Evolutionary conservation across 2,888 invertebrate genomes (phyloP).

Genomic region (Schizaphis graminum): DNA sequence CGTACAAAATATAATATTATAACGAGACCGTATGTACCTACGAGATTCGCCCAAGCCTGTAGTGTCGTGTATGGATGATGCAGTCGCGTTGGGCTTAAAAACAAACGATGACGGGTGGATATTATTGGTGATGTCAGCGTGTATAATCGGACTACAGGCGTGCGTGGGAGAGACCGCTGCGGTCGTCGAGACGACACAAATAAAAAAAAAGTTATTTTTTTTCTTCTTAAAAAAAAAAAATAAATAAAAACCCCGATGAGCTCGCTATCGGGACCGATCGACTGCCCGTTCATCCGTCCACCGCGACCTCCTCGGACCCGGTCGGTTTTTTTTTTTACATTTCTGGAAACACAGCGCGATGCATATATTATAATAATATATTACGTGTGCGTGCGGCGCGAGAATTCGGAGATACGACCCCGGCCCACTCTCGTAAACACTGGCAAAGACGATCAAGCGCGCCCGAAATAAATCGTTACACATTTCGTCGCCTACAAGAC

Average conservation of each 20-base stretch:
- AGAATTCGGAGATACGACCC: neutral
- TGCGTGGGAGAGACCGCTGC: conserved; percentile 60
- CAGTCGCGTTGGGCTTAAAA: neutral
- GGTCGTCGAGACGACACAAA: neutral
- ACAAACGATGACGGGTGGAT: conserved; percentile 54
- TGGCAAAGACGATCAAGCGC: neutral
- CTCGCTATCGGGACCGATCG: conserved; percentile 40
- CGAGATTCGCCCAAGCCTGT: conserved; percentile 52
- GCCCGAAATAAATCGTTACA: conserved; percentile 19
- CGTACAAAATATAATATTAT: neutral
- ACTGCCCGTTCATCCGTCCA: neutral
- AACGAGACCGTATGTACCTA: conserved; percentile 13
- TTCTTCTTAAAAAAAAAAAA: conserved; percentile 30
- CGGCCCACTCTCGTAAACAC: neutral
- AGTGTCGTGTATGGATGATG: conserved; percentile 19
- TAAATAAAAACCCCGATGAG: conserved; percentile 24
- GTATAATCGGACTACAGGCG: neutral
- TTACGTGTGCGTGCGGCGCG: neutral
- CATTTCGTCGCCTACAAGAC: neutral
- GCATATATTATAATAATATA: neutral
- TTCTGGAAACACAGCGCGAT: neutral
- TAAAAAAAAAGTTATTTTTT: neutral
- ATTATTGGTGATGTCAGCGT: conserved; percentile 41
- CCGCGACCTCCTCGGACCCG: neutral
- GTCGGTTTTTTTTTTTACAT: neutral